Evolutionary conservation across 2,113 vertebrate genomes (phyloP).

Genomic region (Danionella cerebrum): DNA sequence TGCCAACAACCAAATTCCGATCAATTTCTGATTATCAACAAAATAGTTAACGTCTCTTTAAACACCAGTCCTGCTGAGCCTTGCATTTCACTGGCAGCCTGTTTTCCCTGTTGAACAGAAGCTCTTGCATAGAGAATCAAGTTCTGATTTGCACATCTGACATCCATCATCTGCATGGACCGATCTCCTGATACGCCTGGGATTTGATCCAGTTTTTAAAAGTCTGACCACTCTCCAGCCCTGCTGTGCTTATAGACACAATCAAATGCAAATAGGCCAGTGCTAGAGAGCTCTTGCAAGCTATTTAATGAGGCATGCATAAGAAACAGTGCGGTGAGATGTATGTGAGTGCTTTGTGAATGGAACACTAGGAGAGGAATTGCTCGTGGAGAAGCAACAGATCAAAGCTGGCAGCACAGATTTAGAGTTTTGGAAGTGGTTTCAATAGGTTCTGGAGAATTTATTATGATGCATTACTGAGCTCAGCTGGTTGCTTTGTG

Average conservation of each 20-base stretch:
- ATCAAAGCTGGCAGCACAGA: too few species aligned
- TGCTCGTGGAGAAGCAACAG: too few species aligned
- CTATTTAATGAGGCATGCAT: constrained; percentile 35
- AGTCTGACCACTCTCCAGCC: background rate
- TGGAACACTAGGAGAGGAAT: too few species aligned
- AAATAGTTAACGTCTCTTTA: background rate
- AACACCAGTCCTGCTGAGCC: background rate
- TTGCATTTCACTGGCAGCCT: background rate
- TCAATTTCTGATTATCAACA: background rate
- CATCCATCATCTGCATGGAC: background rate
- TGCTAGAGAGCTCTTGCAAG: constrained; percentile 3
- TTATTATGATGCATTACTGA: too few species aligned
- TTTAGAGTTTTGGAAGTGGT: too few species aligned
- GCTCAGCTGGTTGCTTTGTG: too few species aligned
- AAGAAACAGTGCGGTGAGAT: constrained; percentile 20
- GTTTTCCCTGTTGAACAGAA: background rate
- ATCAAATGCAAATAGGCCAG: constrained; percentile 17
- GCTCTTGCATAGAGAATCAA: background rate
- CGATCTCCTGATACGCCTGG: background rate
- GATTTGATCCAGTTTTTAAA: constrained; percentile 10
- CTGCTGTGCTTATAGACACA: background rate
- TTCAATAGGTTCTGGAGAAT: too few species aligned
- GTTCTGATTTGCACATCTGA: constrained; percentile 7
- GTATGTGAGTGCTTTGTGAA: too few species aligned
- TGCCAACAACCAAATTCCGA: background rate